Percentiles rank a stretch among this genome's conserved stretches.
These are phyloP conservation scores for Pangasius djambal DNA, from an alignment of 2,797 vertebrate genomes.

Conservation along the genomic window DNA sequence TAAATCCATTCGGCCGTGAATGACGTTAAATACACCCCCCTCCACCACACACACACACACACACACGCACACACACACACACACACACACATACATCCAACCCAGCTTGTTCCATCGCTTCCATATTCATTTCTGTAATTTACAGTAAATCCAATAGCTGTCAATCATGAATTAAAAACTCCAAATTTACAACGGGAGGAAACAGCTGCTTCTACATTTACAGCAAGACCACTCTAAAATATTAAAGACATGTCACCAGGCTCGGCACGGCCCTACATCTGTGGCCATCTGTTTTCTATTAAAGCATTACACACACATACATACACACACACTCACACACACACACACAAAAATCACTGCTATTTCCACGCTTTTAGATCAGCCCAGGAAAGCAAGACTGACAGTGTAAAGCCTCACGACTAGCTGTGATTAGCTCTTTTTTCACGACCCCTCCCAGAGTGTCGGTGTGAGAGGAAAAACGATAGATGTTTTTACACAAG, in stretches of 20 bases:
- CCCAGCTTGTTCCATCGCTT: conserved; percentile 69
- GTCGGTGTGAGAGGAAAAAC: conserved; percentile 38
- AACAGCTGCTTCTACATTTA: conserved; percentile 83
- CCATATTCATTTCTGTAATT: conserved; percentile 82
- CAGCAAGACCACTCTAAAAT: conserved; percentile 84
- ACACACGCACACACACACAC: conserved; percentile 32
- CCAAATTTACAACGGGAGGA: conserved; percentile 76
- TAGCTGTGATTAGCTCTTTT: conserved; percentile 54
- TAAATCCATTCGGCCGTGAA: conserved; percentile 72
- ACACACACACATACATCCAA: conserved; percentile 1
- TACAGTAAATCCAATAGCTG: conserved; percentile 84
- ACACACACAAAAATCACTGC: conserved; percentile 60
- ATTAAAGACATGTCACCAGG: conserved; percentile 81
- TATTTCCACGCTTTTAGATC: conserved; percentile 68
- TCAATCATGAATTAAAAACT: conserved; percentile 72
- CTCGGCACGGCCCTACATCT: conserved; percentile 72
- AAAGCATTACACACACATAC: conserved; percentile 72
- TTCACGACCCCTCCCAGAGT: conserved; percentile 42
- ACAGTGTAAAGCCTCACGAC: conserved; percentile 61
- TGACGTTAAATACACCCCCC: conserved; percentile 49
- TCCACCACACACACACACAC: conserved; percentile 35
- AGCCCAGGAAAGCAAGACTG: conserved; percentile 61
- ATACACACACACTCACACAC: conserved; percentile 61
- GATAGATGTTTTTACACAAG: conserved; percentile 51
- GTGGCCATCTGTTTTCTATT: conserved; percentile 82